Conservation (phyloP, 2,113 vertebrate genomes). For the Varanus salvator region DNA sequence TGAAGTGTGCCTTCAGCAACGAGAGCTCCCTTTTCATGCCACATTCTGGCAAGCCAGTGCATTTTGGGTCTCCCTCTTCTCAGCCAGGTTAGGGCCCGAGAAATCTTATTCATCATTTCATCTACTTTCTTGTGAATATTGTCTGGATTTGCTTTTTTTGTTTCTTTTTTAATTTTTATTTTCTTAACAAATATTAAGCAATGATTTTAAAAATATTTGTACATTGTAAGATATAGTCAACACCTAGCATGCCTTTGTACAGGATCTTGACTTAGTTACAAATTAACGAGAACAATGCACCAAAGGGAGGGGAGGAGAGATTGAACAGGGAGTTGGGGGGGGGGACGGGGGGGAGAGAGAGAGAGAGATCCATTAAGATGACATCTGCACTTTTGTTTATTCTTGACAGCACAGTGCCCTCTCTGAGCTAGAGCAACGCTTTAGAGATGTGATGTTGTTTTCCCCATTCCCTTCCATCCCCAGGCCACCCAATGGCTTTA, state of each 20-base stretch:
- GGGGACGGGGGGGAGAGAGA: conserved; percentile 19
- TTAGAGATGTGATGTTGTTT: conserved; percentile 50
- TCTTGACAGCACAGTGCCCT: conserved; percentile 60
- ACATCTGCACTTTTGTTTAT: conserved; percentile 67
- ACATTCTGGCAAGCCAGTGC: background rate
- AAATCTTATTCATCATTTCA: conserved; percentile 54
- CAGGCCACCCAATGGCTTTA: conserved; percentile 71
- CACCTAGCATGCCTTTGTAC: conserved; percentile 90
- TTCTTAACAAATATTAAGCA: conserved; percentile 83
- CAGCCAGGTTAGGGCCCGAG: conserved; percentile 17
- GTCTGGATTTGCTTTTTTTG: conserved; percentile 66
- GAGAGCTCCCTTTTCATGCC: conserved; percentile 10
- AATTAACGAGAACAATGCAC: conserved; percentile 87
- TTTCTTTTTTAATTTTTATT: conserved; percentile 72
- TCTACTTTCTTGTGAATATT: conserved; percentile 44
- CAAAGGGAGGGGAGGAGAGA: background rate
- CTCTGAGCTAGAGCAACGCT: conserved; percentile 66
- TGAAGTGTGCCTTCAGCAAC: background rate
- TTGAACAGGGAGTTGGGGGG: background rate
- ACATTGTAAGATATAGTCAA: conserved; percentile 82
- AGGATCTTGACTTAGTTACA: conserved; percentile 83
- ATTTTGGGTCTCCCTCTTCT: conserved; percentile 26
- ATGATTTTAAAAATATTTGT: conserved; percentile 83
- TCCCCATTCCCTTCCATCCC: conserved; percentile 36
- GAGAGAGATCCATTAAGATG: conserved; percentile 79